Base-by-base conservation (phyloP, 2,797 vertebrate species). In the Cyprinodon diabolis region DNA sequence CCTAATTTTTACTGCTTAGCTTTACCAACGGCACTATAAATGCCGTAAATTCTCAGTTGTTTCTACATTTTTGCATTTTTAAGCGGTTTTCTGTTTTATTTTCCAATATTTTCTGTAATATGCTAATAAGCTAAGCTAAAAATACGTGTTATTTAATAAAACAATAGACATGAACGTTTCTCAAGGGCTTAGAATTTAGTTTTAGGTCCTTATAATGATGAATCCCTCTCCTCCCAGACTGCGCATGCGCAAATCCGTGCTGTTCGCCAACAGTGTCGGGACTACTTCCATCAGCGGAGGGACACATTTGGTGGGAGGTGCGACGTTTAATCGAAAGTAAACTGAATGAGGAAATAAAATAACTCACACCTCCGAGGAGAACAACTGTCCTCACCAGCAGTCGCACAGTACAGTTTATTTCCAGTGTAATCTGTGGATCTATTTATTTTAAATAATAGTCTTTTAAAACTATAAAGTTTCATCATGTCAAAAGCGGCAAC, bases 281-380 rank as follows among this genome's bases (percentile, higher is more conserved):
- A 67, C 63, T 67, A 72, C 54, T 77, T 77, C 67, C 19, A 25
- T 35, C 14, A 43, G 83, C 40, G 75, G 84, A 74, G 43, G 75
- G 65, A 80, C 49, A 15, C 68, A 19, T 84, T 78, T 77, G 90
- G 91, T 75, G 84, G 90, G 91, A 72, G 91, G 87, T 0, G 84
- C 17, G 35, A 56, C 1, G 0, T 8, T 6, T 72, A 89, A 90
- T 57, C 88, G 90, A 92, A 92, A 92, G 80, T 83, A 87, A 89
- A 74, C 1, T 69, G 48, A 17, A 86, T 37, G 49, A 92, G 90
- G 87, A 89, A 92, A 87, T 89, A 75, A 83, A 72, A 47, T 77
- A 77, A 54, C 35, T n/a, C 55, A 65, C 23, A 2, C 49, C 1
- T 15, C 1, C 15, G 4, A 0, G 23, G 23, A 66, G 54, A 55